A percentile compares a stretch with the other conserved stretches of the same genome.
Conservation (phyloP, 2,113 vertebrate species). For the Asarcornis scutulata region DNA sequence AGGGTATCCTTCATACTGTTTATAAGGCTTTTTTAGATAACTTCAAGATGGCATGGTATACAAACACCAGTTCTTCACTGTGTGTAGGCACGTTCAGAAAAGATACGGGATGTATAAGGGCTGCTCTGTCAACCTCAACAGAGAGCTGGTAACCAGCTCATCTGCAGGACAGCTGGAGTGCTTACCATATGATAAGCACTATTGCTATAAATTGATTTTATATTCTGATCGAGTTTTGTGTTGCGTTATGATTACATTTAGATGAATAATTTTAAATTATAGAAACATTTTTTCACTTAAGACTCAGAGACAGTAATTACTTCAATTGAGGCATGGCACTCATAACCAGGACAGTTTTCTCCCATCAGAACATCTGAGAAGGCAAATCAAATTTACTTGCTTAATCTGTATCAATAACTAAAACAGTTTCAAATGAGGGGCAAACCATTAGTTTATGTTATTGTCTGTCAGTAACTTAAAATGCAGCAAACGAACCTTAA, state of each 20-base stretch:
- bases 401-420: slow-evolving; percentile 39
- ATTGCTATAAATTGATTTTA: not conserved
- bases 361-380: slow-evolving; percentile 8
- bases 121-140: not conserved
- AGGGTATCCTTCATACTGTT: not conserved
- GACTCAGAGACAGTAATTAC: not conserved
- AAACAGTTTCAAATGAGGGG: slow-evolving; percentile 38
- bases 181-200: not conserved
- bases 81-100: not conserved
- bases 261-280: not conserved
- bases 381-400: slow-evolving; percentile 48
- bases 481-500: not conserved
- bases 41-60: not conserved
- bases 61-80: not conserved
- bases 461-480: not conserved
- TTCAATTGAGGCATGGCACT: not conserved
- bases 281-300: not conserved
- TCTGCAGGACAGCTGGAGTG: fast-evolving
- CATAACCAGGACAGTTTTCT: slow-evolving; percentile 20
- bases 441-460: slow-evolving; percentile 27
- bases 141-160: not conserved
- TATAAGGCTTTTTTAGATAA: not conserved
- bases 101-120: not conserved
- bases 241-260: not conserved
- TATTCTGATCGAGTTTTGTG: not conserved